Conservation (phyloP, 1,140 invertebrate species). For the Brachionus asplanchnoidis region DNA sequence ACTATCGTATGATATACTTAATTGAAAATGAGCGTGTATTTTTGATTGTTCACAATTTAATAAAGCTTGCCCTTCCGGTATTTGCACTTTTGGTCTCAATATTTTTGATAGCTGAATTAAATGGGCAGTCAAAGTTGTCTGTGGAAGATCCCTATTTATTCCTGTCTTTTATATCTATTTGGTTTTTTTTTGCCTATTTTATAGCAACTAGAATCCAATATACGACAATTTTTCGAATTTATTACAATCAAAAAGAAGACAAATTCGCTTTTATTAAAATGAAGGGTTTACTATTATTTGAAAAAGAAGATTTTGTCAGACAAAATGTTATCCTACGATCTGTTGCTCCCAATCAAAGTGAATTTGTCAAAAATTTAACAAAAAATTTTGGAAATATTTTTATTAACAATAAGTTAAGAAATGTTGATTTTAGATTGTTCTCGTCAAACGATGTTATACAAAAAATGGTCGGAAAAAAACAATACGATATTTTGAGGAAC, state of each 20-base stretch:
- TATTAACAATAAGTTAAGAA: constrained; percentile 1
- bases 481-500: background rate
- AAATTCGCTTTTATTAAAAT: constrained; percentile 32
- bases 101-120: background rate
- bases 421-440: constrained; percentile 9
- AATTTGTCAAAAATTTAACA: constrained; percentile 22
- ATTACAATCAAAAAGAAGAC: constrained; percentile 37
- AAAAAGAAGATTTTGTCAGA: constrained; percentile 28
- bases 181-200: constrained; percentile 18
- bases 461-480: constrained; percentile 24
- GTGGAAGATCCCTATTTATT: constrained; percentile 13
- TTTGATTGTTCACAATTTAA: background rate
- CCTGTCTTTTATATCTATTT: background rate
- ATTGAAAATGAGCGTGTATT: constrained; percentile 28
- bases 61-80: background rate
- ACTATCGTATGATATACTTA: constrained; percentile 28
- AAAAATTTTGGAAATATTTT: constrained; percentile 17
- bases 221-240: constrained; percentile 21
- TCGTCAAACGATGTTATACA: background rate
- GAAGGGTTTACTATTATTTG: constrained; percentile 23
- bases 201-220: constrained; percentile 5
- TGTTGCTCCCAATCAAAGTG: background rate
- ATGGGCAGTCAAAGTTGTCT: background rate
- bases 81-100: background rate
- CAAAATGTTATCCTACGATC: background rate